These are phyloP conservation scores for Belonocnema kinseyi DNA, from an alignment of 1,140 invertebrate genomes.

Conservation along the genomic window DNA sequence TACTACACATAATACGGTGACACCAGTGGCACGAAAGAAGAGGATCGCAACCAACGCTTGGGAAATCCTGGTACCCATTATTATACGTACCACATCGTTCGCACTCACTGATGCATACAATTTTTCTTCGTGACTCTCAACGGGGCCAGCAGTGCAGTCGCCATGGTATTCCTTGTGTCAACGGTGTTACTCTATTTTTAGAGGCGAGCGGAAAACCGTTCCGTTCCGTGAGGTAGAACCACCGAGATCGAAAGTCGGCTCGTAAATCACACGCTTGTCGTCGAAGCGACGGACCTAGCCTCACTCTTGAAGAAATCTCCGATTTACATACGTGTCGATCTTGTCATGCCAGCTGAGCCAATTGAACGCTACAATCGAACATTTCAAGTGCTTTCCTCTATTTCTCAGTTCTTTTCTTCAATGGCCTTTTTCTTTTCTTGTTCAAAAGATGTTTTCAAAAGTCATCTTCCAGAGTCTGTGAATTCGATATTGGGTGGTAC, in stretches of 20 bases:
- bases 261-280: constrained; percentile 29
- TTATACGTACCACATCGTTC: constrained; percentile 28
- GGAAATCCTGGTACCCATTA: constrained; percentile 23
- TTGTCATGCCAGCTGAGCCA: constrained; percentile 26
- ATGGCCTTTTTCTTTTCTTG: too few relatives aligned
- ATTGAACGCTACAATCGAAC: constrained; percentile 22
- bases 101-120: constrained; percentile 27
- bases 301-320: constrained; percentile 3
- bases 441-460: too few relatives aligned
- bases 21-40: not conserved
- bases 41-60: constrained; percentile 25
- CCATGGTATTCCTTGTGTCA: constrained; percentile 42
- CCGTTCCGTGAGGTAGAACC: constrained; percentile 12
- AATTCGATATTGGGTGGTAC: too few relatives aligned
- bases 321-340: constrained; percentile 27
- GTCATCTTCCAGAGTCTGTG: too few relatives aligned
- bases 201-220: constrained; percentile 10
- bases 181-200: constrained; percentile 46
- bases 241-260: constrained; percentile 9
- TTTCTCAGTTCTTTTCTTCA: not conserved
- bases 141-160: constrained; percentile 12
- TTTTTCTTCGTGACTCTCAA: constrained; percentile 27
- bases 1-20: not conserved
- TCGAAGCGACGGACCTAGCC: constrained; percentile 11
- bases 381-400: not conserved